Evolutionary conservation across 2,797 vertebrate species (phyloP).

Genomic region (Helostoma temminkii): DNA sequence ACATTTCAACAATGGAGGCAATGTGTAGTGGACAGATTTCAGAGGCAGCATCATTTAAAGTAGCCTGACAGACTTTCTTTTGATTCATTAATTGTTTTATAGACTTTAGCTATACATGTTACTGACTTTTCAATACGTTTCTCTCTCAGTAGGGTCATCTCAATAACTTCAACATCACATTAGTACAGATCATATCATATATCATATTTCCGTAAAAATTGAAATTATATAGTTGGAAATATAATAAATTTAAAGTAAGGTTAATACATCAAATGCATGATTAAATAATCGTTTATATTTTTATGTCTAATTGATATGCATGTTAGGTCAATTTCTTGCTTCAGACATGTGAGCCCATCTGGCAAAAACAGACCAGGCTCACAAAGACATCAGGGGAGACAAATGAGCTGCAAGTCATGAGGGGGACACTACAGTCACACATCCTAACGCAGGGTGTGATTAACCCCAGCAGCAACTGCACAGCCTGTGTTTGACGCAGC

Average conservation of each 20-base stretch:
- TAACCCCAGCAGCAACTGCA: conserved; percentile 17
- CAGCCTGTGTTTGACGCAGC: conserved; percentile 22
- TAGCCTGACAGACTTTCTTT: not conserved
- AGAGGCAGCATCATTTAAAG: not conserved
- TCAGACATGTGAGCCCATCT: not conserved
- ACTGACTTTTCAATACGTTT: not conserved
- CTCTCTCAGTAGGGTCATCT: not conserved
- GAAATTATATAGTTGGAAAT: not conserved
- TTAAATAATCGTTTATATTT: not conserved
- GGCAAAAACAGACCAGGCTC: conserved; percentile 3
- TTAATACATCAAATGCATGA: not conserved
- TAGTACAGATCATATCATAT: not conserved
- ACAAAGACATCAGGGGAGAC: conserved; percentile 10
- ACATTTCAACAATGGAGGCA: not conserved
- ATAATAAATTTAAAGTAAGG: too few species aligned
- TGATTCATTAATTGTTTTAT: not conserved
- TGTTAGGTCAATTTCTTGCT: not conserved
- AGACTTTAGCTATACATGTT: not conserved
- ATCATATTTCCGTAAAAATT: not conserved
- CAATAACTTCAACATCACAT: not conserved
- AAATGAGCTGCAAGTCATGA: conserved; percentile 19
- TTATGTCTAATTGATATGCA: not conserved
- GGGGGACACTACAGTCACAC: conserved; percentile 17
- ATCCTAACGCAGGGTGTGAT: conserved; percentile 17
- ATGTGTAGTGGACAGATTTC: conserved; percentile 8